Evolutionary conservation across 2,888 invertebrate species (phyloP).

Genomic region (Caenorhabditis sp.): DNA sequence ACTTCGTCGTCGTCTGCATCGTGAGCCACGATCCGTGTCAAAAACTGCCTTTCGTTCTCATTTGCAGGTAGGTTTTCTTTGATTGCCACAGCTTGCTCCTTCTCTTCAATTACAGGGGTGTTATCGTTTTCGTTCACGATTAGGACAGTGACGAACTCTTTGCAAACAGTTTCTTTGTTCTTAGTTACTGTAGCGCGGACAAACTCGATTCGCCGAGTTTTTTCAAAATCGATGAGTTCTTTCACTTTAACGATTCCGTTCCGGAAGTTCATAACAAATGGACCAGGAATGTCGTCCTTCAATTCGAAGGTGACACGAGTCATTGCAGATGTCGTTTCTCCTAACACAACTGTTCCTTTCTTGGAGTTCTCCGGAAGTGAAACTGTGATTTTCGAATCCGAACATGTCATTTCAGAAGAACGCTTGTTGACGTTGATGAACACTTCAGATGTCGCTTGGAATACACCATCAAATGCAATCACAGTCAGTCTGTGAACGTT

Average conservation of each 20-base stretch:
- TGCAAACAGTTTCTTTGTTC: slow-evolving; percentile 13
- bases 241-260: slow-evolving; percentile 51
- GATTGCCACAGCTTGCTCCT: slow-evolving; percentile 48
- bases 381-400: background rate
- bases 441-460: slow-evolving; percentile 16
- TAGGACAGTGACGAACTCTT: slow-evolving; percentile 31
- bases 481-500: slow-evolving; percentile 53
- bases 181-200: slow-evolving; percentile 1
- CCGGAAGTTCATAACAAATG: slow-evolving; percentile 43
- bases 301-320: slow-evolving; percentile 14
- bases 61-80: slow-evolving; percentile 69
- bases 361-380: slow-evolving; percentile 32
- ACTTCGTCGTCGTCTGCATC: slow-evolving; percentile 58
- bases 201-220: slow-evolving; percentile 9
- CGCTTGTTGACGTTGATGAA: slow-evolving; percentile 1
- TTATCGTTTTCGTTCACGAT: slow-evolving; percentile 80
- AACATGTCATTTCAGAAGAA: background rate
- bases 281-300: background rate
- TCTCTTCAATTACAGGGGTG: slow-evolving; percentile 73
- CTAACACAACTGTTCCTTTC: slow-evolving; percentile 33
- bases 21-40: slow-evolving; percentile 66
- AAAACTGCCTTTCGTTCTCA: slow-evolving; percentile 53
- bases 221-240: slow-evolving; percentile 39
- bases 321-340: slow-evolving; percentile 3
- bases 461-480: slow-evolving; percentile 69